A percentile compares a stretch with the other conserved stretches of the same genome.
Conservation (phyloP, 1,140 invertebrate species). For the Ganaspis sp. region DNA sequence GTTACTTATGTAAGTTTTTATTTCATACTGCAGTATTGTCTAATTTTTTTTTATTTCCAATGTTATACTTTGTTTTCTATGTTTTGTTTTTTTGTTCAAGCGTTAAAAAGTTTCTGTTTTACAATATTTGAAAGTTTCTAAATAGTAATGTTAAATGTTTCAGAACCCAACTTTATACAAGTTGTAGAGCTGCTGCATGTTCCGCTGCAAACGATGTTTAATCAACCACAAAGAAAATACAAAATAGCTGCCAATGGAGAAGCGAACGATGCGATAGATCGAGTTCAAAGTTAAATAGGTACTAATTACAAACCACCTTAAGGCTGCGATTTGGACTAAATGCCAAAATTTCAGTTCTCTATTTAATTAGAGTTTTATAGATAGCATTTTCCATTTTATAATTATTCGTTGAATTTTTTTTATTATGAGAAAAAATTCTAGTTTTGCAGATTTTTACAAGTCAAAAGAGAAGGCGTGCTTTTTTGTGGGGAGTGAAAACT, state of each 20-base stretch:
- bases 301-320: slow-evolving; percentile 48
- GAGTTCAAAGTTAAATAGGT: slow-evolving; percentile 52
- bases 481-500: neutral
- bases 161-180: slow-evolving; percentile 89
- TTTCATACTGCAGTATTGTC: too few relatives aligned
- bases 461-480: neutral
- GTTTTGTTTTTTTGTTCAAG: too few relatives aligned
- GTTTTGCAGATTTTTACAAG: neutral
- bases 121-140: too few relatives aligned
- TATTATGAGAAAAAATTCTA: neutral
- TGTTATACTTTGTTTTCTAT: too few relatives aligned
- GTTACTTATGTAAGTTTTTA: too few relatives aligned
- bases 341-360: slow-evolving; percentile 12
- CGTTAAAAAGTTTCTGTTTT: neutral
- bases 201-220: slow-evolving; percentile 86
- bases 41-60: too few relatives aligned
- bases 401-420: slow-evolving; percentile 9
- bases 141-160: slow-evolving; percentile 53
- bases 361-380: neutral
- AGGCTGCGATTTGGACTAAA: slow-evolving; percentile 46
- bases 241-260: slow-evolving; percentile 74
- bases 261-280: slow-evolving; percentile 59
- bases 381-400: slow-evolving; percentile 6
- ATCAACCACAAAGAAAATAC: slow-evolving; percentile 70
- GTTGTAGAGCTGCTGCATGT: slow-evolving; percentile 91